Conservation (phyloP, 2,888 invertebrate genomes). For the Timandra comae region DNA sequence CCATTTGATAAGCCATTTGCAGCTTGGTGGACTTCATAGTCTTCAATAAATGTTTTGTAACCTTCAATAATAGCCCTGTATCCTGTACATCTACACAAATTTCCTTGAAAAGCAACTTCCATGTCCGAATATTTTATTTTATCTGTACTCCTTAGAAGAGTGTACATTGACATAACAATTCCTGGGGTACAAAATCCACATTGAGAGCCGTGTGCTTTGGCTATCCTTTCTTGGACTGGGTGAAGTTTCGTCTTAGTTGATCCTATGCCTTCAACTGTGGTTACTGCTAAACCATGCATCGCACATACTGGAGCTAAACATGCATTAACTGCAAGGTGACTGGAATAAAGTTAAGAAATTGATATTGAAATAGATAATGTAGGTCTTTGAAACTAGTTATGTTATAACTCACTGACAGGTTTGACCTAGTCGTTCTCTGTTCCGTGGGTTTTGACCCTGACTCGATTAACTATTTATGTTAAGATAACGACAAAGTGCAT, state of each 20-base stretch:
- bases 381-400: too few species aligned
- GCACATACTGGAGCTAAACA: slow-evolving; percentile 88
- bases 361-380: background rate
- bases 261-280: slow-evolving; percentile 92
- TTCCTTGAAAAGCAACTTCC: slow-evolving; percentile 85
- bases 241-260: slow-evolving; percentile 83
- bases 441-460: too few species aligned
- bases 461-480: too few species aligned
- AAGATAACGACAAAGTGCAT: too few species aligned
- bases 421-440: too few species aligned
- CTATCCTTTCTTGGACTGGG: slow-evolving; percentile 88
- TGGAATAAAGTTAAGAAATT: slow-evolving; percentile 35
- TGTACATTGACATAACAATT: slow-evolving; percentile 95
- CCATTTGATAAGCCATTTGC: slow-evolving; percentile 23
- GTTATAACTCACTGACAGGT: too few species aligned
- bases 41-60: slow-evolving; percentile 84
- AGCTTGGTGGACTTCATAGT: slow-evolving; percentile 78
- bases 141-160: slow-evolving; percentile 79
- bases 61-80: slow-evolving; percentile 92
- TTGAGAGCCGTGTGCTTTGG: slow-evolving; percentile 90
- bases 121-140: slow-evolving; percentile 77
- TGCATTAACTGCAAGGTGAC: slow-evolving; percentile 87
- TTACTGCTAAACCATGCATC: slow-evolving; percentile 88
- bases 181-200: slow-evolving; percentile 94
- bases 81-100: slow-evolving; percentile 89